Percentiles rank a stretch among this genome's conserved stretches.
phyloP scores from a whole-genome alignment of 2,797 vertebrate species.

The Clarias pachynema region DNA sequence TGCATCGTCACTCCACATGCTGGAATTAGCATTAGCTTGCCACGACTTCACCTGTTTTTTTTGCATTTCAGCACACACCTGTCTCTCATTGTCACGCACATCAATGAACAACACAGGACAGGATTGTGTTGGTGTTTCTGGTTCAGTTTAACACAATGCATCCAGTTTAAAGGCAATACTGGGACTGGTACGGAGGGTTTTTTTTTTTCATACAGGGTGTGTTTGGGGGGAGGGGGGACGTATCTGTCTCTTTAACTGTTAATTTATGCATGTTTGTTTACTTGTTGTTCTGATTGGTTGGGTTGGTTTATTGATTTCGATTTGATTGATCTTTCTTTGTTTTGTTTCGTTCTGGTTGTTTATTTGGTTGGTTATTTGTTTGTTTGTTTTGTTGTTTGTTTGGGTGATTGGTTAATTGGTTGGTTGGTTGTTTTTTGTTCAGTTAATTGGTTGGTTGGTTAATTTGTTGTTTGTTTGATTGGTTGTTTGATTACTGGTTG shows the following conservation, averaged over 20 bases:
- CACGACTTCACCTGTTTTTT: background rate
- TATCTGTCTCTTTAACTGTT: too few relatives aligned
- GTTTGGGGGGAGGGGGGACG: too few relatives aligned
- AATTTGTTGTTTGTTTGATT: background rate
- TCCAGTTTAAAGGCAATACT: too few relatives aligned
- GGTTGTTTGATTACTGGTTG: background rate
- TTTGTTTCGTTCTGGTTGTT: background rate
- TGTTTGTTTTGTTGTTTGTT: background rate
- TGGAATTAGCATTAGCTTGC: slow-evolving; percentile 42
- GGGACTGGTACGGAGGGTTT: too few relatives aligned
- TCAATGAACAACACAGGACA: background rate
- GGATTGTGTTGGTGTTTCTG: background rate
- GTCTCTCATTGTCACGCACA: slow-evolving; percentile 18
- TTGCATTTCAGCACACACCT: slow-evolving; percentile 12
- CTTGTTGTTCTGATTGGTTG: too few relatives aligned
- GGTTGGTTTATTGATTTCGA: too few relatives aligned
- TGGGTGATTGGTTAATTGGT: background rate
- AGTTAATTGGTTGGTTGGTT: background rate
- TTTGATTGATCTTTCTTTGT: background rate
- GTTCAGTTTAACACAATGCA: background rate
- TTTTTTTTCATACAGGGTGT: too few relatives aligned
- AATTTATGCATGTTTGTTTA: background rate
- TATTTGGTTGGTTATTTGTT: background rate
- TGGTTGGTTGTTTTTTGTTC: background rate
- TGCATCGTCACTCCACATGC: slow-evolving; percentile 68